Evolutionary conservation across 2,888 invertebrate genomes (phyloP).

Genomic region (Uloborus plumipes): DNA sequence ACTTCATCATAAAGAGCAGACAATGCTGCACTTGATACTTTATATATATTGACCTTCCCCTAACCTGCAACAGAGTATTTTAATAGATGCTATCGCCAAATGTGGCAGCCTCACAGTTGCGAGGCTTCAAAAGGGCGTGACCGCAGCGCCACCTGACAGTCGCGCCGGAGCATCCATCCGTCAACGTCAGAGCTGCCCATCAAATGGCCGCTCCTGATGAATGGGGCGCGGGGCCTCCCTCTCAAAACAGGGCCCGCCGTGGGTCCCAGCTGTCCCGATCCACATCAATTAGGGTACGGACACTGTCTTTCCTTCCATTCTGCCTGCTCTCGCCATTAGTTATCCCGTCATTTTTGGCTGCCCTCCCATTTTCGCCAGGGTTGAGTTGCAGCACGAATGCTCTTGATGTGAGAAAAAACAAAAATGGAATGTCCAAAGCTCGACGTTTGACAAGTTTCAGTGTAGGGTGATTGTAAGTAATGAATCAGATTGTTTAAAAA

Average conservation of each 20-base stretch:
- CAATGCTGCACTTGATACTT: too few species aligned
- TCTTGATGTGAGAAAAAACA: too few species aligned
- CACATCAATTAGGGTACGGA: slow-evolving; percentile 59
- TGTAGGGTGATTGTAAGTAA: too few species aligned
- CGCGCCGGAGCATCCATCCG: slow-evolving; percentile 32
- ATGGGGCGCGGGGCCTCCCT: slow-evolving; percentile 27
- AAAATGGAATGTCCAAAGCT: too few species aligned
- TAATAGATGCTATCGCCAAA: too few species aligned
- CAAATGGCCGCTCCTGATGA: slow-evolving; percentile 48
- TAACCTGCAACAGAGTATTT: too few species aligned
- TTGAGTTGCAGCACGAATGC: too few species aligned
- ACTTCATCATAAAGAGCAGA: too few species aligned
- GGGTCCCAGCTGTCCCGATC: slow-evolving; percentile 51
- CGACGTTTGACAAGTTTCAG: too few species aligned
- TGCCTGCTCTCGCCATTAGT: slow-evolving; percentile 33
- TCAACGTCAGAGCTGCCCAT: slow-evolving; percentile 60
- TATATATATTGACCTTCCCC: too few species aligned
- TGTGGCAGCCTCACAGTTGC: neutral
- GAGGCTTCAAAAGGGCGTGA: slow-evolving; percentile 39
- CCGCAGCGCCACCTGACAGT: slow-evolving; percentile 43
- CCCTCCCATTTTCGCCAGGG: slow-evolving; percentile 20
- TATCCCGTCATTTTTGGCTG: slow-evolving; percentile 47
- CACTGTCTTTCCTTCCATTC: slow-evolving; percentile 51
- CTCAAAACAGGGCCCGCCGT: slow-evolving; percentile 42
- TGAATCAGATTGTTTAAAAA: too few species aligned